Percentiles rank a stretch among this genome's conserved stretches.
phyloP scores from a whole-genome alignment of 2,797 vertebrate genomes.

The Sebastes jordani region DNA sequence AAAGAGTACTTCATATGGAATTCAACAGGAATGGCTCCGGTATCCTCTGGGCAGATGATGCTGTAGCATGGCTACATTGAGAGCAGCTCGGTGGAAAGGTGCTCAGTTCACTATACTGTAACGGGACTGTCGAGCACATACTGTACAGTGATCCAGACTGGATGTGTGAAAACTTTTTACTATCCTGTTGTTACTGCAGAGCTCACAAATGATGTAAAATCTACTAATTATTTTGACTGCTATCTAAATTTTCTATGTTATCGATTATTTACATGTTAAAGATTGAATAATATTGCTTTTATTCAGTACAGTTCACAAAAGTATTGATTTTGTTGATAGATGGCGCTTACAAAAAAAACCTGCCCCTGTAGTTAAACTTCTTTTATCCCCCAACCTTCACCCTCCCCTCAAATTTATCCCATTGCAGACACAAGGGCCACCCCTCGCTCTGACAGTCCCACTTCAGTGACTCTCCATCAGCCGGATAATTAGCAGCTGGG shows the following conservation, averaged over 20 bases:
- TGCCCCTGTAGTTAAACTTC: slow-evolving; percentile 31
- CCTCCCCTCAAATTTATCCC: slow-evolving; percentile 49
- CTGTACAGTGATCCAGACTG: neutral
- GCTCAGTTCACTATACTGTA: neutral
- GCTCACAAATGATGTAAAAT: neutral
- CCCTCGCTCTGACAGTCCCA: slow-evolving; percentile 74
- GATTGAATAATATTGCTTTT: neutral
- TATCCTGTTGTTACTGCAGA: neutral
- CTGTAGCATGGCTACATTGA: slow-evolving; percentile 54
- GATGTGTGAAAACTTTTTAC: slow-evolving; percentile 1
- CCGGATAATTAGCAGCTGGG: slow-evolving; percentile 83
- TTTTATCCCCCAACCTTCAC: slow-evolving; percentile 30
- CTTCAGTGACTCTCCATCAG: slow-evolving; percentile 81
- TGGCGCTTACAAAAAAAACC: slow-evolving; percentile 2
- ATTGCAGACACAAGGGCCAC: slow-evolving; percentile 70
- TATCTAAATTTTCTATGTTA: neutral
- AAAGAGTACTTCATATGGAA: slow-evolving; percentile 97
- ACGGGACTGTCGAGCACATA: neutral
- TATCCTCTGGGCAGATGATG: slow-evolving; percentile 78
- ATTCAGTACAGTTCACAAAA: neutral
- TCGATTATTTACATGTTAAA: neutral
- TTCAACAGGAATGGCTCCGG: slow-evolving; percentile 89
- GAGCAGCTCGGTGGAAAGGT: neutral
- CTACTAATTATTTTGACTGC: no score
- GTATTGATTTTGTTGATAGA: slow-evolving; percentile 9